Evolutionary conservation across 1,140 invertebrate genomes (phyloP).

Genomic region (Papilio helenus): DNA sequence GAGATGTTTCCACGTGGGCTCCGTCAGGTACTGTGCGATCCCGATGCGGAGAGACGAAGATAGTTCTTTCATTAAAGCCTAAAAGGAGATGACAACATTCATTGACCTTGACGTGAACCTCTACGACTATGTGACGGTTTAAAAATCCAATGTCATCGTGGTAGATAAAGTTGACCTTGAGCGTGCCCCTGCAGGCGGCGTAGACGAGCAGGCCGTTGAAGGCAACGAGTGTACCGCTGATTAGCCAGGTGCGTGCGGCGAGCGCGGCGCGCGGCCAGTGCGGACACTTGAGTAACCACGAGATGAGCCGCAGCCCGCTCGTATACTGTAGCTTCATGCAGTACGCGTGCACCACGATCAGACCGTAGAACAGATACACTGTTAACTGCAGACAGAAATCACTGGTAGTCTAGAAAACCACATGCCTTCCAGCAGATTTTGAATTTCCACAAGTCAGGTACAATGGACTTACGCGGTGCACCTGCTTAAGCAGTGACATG

Average conservation of each 20-base stretch:
- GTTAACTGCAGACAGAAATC: constrained; percentile 57
- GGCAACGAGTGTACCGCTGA: constrained; percentile 60
- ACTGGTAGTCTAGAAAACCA: too few species aligned
- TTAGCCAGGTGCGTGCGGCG: constrained; percentile 59
- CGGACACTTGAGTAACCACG: constrained; percentile 60
- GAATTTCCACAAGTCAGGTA: too few species aligned
- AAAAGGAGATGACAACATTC: constrained; percentile 30
- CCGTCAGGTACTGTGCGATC: constrained; percentile 70
- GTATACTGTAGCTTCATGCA: constrained; percentile 76
- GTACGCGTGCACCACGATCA: constrained; percentile 71
- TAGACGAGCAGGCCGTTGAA: constrained; percentile 68
- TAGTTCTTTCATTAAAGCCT: constrained; percentile 72
- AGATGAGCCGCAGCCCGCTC: constrained; percentile 63
- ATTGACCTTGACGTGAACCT: too few species aligned
- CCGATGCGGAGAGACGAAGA: constrained; percentile 64
- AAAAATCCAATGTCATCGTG: too few species aligned
- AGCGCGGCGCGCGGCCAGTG: constrained; percentile 57
- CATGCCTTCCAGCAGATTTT: too few species aligned
- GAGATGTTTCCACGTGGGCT: constrained; percentile 68
- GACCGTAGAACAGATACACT: constrained; percentile 64
- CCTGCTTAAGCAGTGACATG: constrained; percentile 65
- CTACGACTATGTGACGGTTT: too few species aligned
- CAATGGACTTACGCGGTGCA: constrained; percentile 61
- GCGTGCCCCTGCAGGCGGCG: constrained; percentile 62
- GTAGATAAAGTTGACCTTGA: constrained; percentile 55